Conservation (phyloP, 2,113 vertebrate species). For the Trichechus manatus region DNA sequence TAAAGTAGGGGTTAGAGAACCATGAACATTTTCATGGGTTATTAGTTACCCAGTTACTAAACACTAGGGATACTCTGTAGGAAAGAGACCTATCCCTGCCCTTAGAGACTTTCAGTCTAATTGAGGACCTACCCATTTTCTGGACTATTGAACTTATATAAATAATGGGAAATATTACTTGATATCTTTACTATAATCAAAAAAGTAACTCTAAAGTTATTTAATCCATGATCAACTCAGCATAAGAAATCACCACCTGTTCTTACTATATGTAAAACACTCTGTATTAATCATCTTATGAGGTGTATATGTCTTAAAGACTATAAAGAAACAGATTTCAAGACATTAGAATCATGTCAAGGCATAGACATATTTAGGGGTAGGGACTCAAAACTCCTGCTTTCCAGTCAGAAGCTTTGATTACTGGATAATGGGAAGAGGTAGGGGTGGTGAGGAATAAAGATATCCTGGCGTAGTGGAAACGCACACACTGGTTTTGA, state of each 20-base stretch:
- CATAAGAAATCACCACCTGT: constrained; percentile 13
- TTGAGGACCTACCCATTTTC: constrained; percentile 45
- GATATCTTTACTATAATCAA: constrained; percentile 2
- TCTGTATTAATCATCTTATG: neutral
- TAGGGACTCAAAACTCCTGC: neutral
- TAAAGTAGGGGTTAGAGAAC: constrained; percentile 39
- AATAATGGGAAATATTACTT: constrained; percentile 51
- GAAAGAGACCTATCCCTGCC: neutral
- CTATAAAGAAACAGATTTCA: neutral
- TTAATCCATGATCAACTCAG: neutral
- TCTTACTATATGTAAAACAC: constrained; percentile 19
- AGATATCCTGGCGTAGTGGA: neutral
- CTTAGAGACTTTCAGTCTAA: constrained; percentile 51
- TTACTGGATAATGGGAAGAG: neutral
- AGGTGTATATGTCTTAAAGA: neutral
- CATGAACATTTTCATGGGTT: constrained; percentile 51
- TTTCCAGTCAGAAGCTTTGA: neutral
- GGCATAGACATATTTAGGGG: neutral
- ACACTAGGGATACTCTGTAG: neutral
- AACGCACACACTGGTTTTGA: neutral
- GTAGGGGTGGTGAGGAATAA: neutral
- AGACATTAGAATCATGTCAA: neutral
- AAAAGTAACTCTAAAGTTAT: constrained; percentile 47
- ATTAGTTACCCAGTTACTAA: constrained; percentile 53
- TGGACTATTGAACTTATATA: constrained; percentile 9